Percentiles rank a stretch among this genome's conserved stretches.
These are phyloP conservation scores for Norana najaformis DNA, from an alignment of 2,888 invertebrate genomes.

Conservation along the genomic window DNA sequence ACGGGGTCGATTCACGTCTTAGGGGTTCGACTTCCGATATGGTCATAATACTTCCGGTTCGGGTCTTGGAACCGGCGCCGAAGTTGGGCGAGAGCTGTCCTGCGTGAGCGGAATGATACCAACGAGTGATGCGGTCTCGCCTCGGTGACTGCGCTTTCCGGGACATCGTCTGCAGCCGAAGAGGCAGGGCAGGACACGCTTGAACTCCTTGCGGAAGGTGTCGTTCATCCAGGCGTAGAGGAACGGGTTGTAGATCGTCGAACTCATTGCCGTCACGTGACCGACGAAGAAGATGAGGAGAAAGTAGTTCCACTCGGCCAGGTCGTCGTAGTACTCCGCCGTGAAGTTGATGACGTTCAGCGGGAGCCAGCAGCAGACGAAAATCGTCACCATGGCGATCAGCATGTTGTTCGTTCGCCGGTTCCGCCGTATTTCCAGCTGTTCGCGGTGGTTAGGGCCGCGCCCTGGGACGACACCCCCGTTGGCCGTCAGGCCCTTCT, in stretches of 20 bases:
- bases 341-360: constrained; percentile 86
- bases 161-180: constrained; percentile 46
- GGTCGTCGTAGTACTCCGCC: constrained; percentile 61
- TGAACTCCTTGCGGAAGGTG: constrained; percentile 87
- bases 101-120: background rate
- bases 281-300: constrained; percentile 85
- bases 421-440: constrained; percentile 92
- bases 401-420: constrained; percentile 96
- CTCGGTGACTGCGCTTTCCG: background rate
- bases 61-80: background rate
- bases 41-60: constrained; percentile 1
- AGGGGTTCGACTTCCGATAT: background rate
- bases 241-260: constrained; percentile 91
- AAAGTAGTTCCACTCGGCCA: constrained; percentile 78
- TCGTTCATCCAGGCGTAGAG: constrained; percentile 94
- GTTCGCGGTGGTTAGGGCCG: constrained; percentile 67
- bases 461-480: background rate
- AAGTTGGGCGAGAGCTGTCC: background rate
- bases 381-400: constrained; percentile 93
- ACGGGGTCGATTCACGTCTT: too few relatives aligned
- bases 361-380: constrained; percentile 83
- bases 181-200: constrained; percentile 57
- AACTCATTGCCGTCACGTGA: constrained; percentile 88
- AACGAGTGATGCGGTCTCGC: background rate
- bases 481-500: constrained; percentile 54